A percentile compares a stretch with the other conserved stretches of the same genome.
phyloP scores from a whole-genome alignment of 2,888 invertebrate genomes.

The Atrina japonica region DNA sequence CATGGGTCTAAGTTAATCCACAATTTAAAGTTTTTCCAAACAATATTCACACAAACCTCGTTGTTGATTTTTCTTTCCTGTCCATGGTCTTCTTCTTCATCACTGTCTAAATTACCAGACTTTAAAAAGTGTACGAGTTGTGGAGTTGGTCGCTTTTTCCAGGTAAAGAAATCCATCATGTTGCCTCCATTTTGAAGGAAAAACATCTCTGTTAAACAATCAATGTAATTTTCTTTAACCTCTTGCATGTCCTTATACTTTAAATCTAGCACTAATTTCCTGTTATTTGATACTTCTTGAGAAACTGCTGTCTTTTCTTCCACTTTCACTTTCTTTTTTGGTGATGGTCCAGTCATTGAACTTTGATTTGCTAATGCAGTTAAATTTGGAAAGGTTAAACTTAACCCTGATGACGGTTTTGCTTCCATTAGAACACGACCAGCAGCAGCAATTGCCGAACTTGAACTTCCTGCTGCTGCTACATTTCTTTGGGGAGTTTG shows the following conservation, averaged over 20 bases:
- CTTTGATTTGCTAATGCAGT: slow-evolving; percentile 40
- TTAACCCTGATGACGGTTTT: slow-evolving; percentile 26
- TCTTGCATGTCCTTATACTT: slow-evolving; percentile 70
- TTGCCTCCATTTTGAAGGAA: slow-evolving; percentile 93
- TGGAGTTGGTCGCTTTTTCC: slow-evolving; percentile 89
- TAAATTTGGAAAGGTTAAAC: slow-evolving; percentile 34
- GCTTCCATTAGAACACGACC: slow-evolving; percentile 44
- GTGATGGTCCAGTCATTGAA: slow-evolving; percentile 58
- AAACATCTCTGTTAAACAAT: slow-evolving; percentile 87
- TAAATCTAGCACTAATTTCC: slow-evolving; percentile 72
- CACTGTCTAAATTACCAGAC: slow-evolving; percentile 86
- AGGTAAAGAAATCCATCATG: slow-evolving; percentile 92
- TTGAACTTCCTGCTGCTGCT: slow-evolving; percentile 17
- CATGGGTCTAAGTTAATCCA: too few species aligned
- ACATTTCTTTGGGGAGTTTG: neutral
- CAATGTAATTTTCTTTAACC: slow-evolving; percentile 78
- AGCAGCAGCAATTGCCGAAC: slow-evolving; percentile 37
- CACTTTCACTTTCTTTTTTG: slow-evolving; percentile 73
- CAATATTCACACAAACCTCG: too few species aligned
- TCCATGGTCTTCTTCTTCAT: slow-evolving; percentile 82
- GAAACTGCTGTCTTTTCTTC: slow-evolving; percentile 75
- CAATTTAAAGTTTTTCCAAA: too few species aligned
- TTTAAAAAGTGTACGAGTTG: slow-evolving; percentile 89
- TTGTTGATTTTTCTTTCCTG: slow-evolving; percentile 64
- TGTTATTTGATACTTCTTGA: slow-evolving; percentile 69